These are phyloP conservation scores for Meandrina meandrites DNA, from an alignment of 92 coral and sea anemone genomes.

Conservation along the genomic window DNA sequence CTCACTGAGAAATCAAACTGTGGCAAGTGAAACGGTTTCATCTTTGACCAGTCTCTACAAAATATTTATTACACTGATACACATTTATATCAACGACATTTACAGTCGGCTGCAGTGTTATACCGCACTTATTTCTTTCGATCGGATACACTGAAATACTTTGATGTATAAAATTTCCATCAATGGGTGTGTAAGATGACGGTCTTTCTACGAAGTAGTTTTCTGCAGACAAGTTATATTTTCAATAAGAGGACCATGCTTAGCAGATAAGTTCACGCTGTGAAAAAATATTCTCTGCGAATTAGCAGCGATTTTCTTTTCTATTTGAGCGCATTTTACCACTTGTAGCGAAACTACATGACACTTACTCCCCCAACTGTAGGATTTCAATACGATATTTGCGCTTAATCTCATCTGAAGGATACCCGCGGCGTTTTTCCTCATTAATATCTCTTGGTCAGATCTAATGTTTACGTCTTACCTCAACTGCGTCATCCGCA, in stretches of 20 bases:
- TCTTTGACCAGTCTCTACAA: neutral
- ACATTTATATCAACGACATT: neutral
- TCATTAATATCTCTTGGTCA: slow-evolving; percentile 6
- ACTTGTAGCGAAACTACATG: slow-evolving; percentile 26
- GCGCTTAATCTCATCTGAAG: slow-evolving; percentile 23
- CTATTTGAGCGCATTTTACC: slow-evolving; percentile 36
- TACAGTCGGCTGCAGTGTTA: neutral
- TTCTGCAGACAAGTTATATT: neutral
- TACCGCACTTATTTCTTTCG: too few species aligned
- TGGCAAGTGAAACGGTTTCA: slow-evolving; percentile 5
- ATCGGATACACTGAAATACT: neutral
- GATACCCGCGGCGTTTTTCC: slow-evolving; percentile 16
- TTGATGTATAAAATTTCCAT: neutral
- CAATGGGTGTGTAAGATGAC: neutral
- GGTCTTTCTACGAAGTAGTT: neutral
- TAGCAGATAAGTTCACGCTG: slow-evolving; percentile 19
- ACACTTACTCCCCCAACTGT: slow-evolving; percentile 14
- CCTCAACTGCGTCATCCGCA: neutral
- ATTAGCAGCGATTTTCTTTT: slow-evolving; percentile 23
- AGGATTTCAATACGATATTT: slow-evolving; percentile 25
- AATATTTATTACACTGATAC: neutral
- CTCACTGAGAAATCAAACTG: slow-evolving; percentile 10
- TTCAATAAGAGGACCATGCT: neutral
- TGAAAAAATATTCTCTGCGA: slow-evolving; percentile 13
- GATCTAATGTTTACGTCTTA: slow-evolving; percentile 18